Evolutionary conservation across 2,888 invertebrate genomes (phyloP).

Genomic region (Tipula helvola): DNA sequence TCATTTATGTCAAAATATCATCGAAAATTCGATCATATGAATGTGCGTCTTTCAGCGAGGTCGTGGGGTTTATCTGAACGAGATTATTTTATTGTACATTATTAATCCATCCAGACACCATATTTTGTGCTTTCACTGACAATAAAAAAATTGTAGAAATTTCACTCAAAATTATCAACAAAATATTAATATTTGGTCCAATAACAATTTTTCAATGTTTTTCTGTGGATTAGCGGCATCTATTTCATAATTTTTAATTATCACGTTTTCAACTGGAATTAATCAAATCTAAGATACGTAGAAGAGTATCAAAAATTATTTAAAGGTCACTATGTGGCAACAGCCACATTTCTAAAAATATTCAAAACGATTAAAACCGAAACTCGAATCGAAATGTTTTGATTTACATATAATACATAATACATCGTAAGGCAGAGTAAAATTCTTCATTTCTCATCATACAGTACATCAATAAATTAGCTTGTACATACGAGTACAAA

Average conservation of each 20-base stretch:
- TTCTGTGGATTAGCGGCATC: not conserved
- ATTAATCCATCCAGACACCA: too few species aligned
- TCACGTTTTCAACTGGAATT: not conserved
- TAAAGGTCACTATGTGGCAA: not conserved
- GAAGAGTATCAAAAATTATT: not conserved
- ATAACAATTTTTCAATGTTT: too few species aligned
- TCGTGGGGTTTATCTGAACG: too few species aligned
- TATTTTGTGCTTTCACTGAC: too few species aligned
- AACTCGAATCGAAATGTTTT: not conserved
- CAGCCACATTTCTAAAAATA: not conserved
- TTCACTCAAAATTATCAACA: too few species aligned
- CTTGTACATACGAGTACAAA: not conserved
- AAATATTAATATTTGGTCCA: too few species aligned
- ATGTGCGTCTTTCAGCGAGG: too few species aligned
- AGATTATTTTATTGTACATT: too few species aligned
- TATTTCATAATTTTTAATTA: not conserved
- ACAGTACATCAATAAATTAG: not conserved
- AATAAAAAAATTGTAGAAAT: too few species aligned
- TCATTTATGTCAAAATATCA: too few species aligned
- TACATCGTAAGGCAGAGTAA: not conserved
- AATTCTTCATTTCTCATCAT: not conserved
- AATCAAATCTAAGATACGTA: not conserved
- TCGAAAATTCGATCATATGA: too few species aligned
- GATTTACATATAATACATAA: not conserved
- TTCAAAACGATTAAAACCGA: not conserved